Conservation (phyloP, 2,888 invertebrate species). For the Drosophila anomelani region DNA sequence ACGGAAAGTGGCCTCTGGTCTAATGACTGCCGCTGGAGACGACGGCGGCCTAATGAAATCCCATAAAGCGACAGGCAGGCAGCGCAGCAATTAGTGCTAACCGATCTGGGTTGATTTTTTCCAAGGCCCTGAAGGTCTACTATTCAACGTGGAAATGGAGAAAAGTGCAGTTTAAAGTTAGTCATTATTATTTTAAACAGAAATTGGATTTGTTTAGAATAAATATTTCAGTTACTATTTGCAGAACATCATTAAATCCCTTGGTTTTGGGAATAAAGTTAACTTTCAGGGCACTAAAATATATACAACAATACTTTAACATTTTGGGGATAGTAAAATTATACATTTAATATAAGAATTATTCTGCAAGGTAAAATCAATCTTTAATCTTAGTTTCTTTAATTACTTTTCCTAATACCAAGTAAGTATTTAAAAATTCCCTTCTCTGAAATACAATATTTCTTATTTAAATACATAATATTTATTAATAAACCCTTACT, state of each 20-base stretch:
- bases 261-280: background rate
- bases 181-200: background rate
- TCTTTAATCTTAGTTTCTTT: background rate
- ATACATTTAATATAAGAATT: background rate
- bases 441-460: too few relatives aligned
- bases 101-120: conserved; percentile 29
- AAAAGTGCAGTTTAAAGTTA: background rate
- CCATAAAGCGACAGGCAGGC: conserved; percentile 35
- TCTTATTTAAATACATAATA: too few relatives aligned
- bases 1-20: conserved; percentile 33
- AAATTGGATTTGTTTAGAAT: background rate
- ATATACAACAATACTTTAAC: background rate
- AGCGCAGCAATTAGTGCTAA: conserved; percentile 29
- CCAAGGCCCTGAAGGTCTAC: background rate
- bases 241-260: background rate
- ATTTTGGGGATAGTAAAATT: background rate
- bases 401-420: background rate
- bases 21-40: conserved; percentile 38
- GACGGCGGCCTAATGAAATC: conserved; percentile 34
- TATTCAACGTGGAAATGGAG: background rate
- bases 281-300: background rate
- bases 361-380: background rate
- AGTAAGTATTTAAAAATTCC: too few relatives aligned
- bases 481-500: too few relatives aligned
- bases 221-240: background rate